Evolutionary conservation across 1,140 invertebrate genomes (phyloP), one percentile per base, ranked within the genome.

Genomic region (Drosophila lacertosa): DNA sequence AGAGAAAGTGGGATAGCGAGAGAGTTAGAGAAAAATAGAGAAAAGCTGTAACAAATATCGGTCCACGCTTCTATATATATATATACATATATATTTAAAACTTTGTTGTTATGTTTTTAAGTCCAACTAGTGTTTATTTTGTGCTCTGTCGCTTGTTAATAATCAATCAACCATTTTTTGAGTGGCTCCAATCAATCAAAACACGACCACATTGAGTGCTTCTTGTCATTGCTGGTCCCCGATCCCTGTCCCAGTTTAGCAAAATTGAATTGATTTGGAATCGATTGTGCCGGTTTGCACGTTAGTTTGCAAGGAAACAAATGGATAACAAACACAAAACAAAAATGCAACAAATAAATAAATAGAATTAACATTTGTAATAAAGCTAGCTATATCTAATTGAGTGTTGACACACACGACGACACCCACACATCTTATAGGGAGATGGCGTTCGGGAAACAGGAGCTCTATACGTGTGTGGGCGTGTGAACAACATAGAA

Each of bases 41-140:
- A n/a, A n/a, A n/a, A 5, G 26, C 9, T 35, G 42, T 35, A 35
- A 22, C 37, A 42, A 2, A 33, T 32, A 24, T 47, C 42, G 59
- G 59, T n/a, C 47, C 47, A 32, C 48, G 54, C 54, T 39, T 58
- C 22, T 55, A 32, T 42, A 18, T 44, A 42, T 42, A 13, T 37
- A 29, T 55, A 35, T 55, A n/a, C n/a, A 64, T 42, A 29, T 57
- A 29, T 29, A 64, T 42, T 48, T 62, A 51, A 29, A 57, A 73
- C 45, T 77, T 81, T 81, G 78, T 81, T 81, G 78, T 83, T 81
- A 81, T 81, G 74, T 81, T 81, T 81, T 81, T 83, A 81, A 81
- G 79, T 70, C 50, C 9, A 68, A 55, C 45, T 77, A 72, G 74
- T 42, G 55, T 77, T 71, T 77, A 66, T 48, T 45, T 47, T 59